Base-by-base conservation (phyloP, 2,113 vertebrate species). In the Salvelinus fontinalis region DNA sequence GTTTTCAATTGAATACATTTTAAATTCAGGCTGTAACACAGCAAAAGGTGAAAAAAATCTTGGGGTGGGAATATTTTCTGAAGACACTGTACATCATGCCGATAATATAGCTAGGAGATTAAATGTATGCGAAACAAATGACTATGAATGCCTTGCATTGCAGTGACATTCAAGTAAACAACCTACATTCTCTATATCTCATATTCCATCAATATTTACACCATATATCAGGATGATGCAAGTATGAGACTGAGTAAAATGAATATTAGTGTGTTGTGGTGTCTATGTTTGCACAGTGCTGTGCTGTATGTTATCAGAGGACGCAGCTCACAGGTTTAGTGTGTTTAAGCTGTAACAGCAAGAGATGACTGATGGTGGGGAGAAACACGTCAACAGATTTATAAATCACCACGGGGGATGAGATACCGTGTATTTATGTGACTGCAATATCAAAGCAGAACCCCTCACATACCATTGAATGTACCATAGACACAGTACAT, bases 311-410 rank as follows among this genome's bases (percentile, higher is more conserved):
- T 9, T 39, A 39, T 39, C 39, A 9, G 39, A 39, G 49, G 4
- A 60, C 9, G 59, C 59, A 60, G 59, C 59, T 20, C 51, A 57
- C 18, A 57, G 54, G 14, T 57, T 20, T 6, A 57, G 16, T 12
- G 39, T 57, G 14, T 57, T 22, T 62, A 62, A n/a, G n/a, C 59
- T 11, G 59, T 54, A 51, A n/a, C 48, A 57, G 22, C 3, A 24
- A 87, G 84, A 87, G 87, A 86, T 81, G 79, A 78, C 79, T 71
- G 87, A 87, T 88, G 87, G 87, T 87, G 75, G 59, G 70, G 11
- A 70, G 20, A 22, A 62, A 90, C 87, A 87, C 83, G 85, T 70
- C 78, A 78, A 85, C 76, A 75, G 83, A 76, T 86, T 79, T 87
- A 87, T 65, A 83, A 86, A 87, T 80, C 79, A 68, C 77, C 83